phyloP scores from a whole-genome alignment of 2,888 invertebrate species.

The Agrochola litura region DNA sequence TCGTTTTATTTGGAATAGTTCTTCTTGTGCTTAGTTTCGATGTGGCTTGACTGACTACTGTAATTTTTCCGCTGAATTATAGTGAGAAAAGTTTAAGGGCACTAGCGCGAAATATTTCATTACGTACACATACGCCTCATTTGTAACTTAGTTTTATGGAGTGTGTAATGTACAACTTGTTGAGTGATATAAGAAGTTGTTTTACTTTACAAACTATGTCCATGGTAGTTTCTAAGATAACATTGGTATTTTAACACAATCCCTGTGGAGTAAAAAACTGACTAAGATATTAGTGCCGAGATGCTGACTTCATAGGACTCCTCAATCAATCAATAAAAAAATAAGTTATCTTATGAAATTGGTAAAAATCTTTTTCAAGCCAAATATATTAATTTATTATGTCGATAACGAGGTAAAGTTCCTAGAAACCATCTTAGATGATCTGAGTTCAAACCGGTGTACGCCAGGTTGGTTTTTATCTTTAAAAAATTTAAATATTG shows the following conservation, averaged over 20 bases:
- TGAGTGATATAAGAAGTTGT: background rate
- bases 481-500: too few species aligned
- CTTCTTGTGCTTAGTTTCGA: constrained; percentile 10
- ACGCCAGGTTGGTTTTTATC: too few species aligned
- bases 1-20: background rate
- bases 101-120: constrained; percentile 38
- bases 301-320: background rate
- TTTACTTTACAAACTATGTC: background rate
- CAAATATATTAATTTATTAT: too few species aligned
- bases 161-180: background rate
- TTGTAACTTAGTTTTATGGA: constrained; percentile 22
- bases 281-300: background rate
- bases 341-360: background rate
- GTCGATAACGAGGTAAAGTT: too few species aligned
- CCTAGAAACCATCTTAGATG: too few species aligned
- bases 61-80: constrained; percentile 48
- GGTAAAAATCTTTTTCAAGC: too few species aligned
- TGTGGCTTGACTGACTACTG: constrained; percentile 20
- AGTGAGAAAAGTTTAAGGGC: constrained; percentile 41
- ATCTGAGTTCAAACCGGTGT: too few species aligned
- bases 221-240: background rate
- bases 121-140: constrained; percentile 10
- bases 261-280: background rate
- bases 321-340: background rate
- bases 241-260: background rate